Base-by-base conservation (phyloP, 1,140 invertebrate species). In the Contarinia nasturtii region DNA sequence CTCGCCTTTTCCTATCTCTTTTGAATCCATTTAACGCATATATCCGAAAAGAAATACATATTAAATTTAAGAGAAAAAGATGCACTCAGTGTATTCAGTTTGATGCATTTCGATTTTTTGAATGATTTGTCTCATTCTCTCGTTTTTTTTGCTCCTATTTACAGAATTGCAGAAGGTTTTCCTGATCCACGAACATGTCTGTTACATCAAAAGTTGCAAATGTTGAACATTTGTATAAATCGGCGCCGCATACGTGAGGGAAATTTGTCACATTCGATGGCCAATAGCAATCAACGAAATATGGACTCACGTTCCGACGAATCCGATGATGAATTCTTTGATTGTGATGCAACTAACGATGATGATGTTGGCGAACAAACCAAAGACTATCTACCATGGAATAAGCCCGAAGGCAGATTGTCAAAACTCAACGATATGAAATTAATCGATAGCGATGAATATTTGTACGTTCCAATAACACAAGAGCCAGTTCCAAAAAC, bases 401-500 rank as follows among this genome's bases (percentile, higher is more conserved):
- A 78, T 48, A 71, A 73, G 53, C 81, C 86, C 2, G 75, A 80
- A 40, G 87, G 87, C 2, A 68, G 85, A 51, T 56, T 80, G 7
- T 68, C 73, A 22, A 77, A 76, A 56, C 77, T 80, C 63, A 76
- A 75, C 33, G 69, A 79, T 41, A 59, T 82, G 22, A 73, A 71
- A 51, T 64, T 86, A 22, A 57, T 87, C 5, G 70, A 78, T 50
- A 75, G 74, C 4, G 75, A 79, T 4, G 78, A 85, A 53, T 68
- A 68, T 45, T 63, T 95, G 22, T 95, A 86, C 60, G 74, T 94
- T 49, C 91, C 91, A 1, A 61, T 85, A n/a, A 93, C 87, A 2
- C 87, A 97, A 68, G 91, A 96, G 57, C 85, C 86, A 1, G 83
- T 89, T 1, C 91, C 93, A 5, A 91, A 97, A 72, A 98, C 94